Conservation (phyloP, 2,113 vertebrate species). For the Cnemophilus loriae region DNA sequence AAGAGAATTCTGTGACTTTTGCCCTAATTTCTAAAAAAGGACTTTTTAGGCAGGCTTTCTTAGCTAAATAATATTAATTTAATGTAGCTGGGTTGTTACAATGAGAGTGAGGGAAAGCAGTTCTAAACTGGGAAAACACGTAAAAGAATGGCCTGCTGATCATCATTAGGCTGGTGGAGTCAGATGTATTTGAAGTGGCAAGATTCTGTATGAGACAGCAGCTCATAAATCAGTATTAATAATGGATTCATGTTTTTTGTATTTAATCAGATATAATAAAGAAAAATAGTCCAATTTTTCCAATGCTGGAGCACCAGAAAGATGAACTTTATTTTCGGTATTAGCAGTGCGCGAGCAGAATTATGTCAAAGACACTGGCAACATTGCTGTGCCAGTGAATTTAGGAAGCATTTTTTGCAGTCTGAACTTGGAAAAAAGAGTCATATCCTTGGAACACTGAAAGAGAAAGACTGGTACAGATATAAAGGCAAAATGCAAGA, state of each 20-base stretch:
- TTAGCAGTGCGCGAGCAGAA: background rate
- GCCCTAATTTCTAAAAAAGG: background rate
- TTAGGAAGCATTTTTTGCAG: background rate
- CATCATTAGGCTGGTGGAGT: background rate
- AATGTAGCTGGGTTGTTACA: background rate
- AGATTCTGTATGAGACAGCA: background rate
- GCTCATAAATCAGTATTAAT: background rate
- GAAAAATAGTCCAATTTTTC: background rate
- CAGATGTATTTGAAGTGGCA: background rate
- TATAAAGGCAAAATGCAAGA: background rate
- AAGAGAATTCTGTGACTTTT: background rate
- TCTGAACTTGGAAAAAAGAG: background rate
- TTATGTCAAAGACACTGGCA: background rate
- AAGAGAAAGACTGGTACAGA: background rate
- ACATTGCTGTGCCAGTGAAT: background rate
- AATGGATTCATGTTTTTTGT: background rate
- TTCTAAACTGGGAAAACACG: accelerated
- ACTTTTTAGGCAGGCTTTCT: background rate
- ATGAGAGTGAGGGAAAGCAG: background rate
- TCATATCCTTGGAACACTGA: background rate
- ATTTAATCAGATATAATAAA: background rate
- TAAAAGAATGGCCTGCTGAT: background rate
- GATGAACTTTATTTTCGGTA: background rate
- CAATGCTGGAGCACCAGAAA: background rate
- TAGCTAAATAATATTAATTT: background rate